Evolutionary conservation across 2,888 invertebrate genomes (phyloP).

Genomic region (Drosophila mulleri): DNA sequence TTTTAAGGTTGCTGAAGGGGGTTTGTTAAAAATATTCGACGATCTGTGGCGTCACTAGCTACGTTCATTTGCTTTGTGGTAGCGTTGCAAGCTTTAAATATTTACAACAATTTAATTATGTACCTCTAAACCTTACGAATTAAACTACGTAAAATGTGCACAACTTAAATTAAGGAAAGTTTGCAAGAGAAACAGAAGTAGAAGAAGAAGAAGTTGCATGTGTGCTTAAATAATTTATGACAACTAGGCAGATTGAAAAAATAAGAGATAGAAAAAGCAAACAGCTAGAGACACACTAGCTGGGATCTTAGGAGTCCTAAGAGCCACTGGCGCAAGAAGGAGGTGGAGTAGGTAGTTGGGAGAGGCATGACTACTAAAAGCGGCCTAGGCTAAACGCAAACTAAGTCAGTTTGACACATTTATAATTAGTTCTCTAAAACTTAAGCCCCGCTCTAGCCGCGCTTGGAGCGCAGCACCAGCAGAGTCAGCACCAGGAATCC

Average conservation of each 20-base stretch:
- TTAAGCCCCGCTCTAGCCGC: constrained; percentile 90
- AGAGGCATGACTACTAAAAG: constrained; percentile 61
- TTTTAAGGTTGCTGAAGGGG: constrained; percentile 39
- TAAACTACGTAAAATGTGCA: constrained; percentile 63
- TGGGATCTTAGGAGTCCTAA: constrained; percentile 48
- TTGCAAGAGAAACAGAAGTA: constrained; percentile 19
- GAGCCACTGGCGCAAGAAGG: constrained; percentile 5
- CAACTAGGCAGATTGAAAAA: constrained; percentile 41
- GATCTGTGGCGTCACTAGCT: constrained; percentile 22
- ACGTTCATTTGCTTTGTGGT: constrained; percentile 46
- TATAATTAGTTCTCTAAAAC: constrained; percentile 52
- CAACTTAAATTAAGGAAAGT: constrained; percentile 54
- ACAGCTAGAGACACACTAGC: constrained; percentile 12
- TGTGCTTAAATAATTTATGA: constrained; percentile 81
- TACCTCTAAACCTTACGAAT: constrained; percentile 80
- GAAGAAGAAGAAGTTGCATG: constrained; percentile 35
- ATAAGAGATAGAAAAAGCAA: constrained; percentile 16
- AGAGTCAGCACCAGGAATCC: constrained; percentile 92
- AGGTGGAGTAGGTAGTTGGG: background rate
- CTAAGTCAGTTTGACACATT: constrained; percentile 43
- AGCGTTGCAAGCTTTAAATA: constrained; percentile 54
- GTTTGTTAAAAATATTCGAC: constrained; percentile 41
- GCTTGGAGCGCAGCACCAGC: constrained; percentile 92
- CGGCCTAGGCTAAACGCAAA: constrained; percentile 54
- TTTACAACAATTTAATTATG: constrained; percentile 73